Conservation (phyloP, 2,113 vertebrate species). For the Prietella phreatophila region DNA sequence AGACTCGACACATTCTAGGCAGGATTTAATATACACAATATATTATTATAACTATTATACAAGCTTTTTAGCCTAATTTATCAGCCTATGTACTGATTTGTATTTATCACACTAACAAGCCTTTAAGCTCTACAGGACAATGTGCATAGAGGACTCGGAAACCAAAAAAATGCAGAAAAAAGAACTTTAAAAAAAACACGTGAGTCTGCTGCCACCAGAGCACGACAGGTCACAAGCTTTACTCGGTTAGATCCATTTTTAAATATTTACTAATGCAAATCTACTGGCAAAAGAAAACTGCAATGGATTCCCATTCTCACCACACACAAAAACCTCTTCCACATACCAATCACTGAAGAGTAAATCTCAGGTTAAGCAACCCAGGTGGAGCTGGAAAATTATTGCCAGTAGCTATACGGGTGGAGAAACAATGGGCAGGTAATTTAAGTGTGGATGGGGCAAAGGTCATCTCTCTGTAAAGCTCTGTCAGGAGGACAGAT, state of each 20-base stretch:
- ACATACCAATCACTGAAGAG: slow-evolving; percentile 29
- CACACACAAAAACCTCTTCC: slow-evolving; percentile 29
- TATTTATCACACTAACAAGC: not conserved
- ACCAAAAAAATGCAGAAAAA: not conserved
- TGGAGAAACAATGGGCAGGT: slow-evolving; percentile 47
- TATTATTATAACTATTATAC: not conserved
- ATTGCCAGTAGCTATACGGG: slow-evolving; percentile 38
- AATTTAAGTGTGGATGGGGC: slow-evolving; percentile 44
- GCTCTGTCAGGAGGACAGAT: slow-evolving; percentile 36
- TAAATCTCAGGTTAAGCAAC: slow-evolving; percentile 50
- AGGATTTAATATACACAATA: not conserved
- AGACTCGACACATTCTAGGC: not conserved
- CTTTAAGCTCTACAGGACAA: not conserved
- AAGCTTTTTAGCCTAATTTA: not conserved
- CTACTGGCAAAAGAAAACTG: slow-evolving; percentile 12
- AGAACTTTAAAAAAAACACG: not conserved
- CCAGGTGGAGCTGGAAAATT: slow-evolving; percentile 48
- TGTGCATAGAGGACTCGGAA: too few relatives aligned
- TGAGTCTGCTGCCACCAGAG: not conserved
- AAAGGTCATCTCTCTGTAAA: slow-evolving; percentile 46
- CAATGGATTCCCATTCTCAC: slow-evolving; percentile 26
- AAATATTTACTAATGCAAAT: slow-evolving; percentile 46
- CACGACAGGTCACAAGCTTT: slow-evolving; percentile 14
- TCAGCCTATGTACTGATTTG: not conserved
- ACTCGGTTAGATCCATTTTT: slow-evolving; percentile 30